phyloP scores from a whole-genome alignment of 2,797 vertebrate species.

The Lacerta viridis region DNA sequence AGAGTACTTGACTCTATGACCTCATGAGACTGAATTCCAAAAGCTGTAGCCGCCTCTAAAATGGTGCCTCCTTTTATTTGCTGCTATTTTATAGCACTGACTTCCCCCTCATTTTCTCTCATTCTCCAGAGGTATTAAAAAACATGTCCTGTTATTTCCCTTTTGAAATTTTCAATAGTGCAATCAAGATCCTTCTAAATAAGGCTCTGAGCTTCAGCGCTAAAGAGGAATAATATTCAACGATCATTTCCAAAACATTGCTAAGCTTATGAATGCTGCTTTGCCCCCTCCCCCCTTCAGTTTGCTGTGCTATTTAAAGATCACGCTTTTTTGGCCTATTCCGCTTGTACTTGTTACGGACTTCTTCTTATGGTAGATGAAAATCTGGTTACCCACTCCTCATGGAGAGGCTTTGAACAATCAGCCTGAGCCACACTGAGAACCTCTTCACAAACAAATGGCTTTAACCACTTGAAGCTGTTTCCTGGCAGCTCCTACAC shows the following conservation, averaged over 20 bases:
- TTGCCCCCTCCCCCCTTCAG: background rate
- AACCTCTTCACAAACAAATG: constrained; percentile 16
- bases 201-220: background rate
- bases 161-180: background rate
- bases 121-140: background rate
- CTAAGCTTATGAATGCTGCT: background rate
- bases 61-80: constrained; percentile 46
- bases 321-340: background rate
- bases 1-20: constrained; percentile 46
- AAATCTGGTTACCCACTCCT: background rate
- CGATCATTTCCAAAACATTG: background rate
- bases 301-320: constrained; percentile 28
- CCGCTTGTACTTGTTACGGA: background rate
- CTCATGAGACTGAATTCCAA: constrained; percentile 35
- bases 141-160: background rate
- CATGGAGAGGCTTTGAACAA: background rate
- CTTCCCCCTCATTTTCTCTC: constrained; percentile 23
- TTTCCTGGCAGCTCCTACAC: background rate
- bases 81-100: constrained; percentile 16
- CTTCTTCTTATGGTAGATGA: background rate
- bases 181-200: constrained; percentile 2
- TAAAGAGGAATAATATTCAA: background rate
- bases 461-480: background rate
- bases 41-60: background rate
- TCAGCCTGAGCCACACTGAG: background rate